These are phyloP conservation scores for Drosophila tripunctata DNA, from an alignment of 2,888 invertebrate species.

Conservation along the genomic window DNA sequence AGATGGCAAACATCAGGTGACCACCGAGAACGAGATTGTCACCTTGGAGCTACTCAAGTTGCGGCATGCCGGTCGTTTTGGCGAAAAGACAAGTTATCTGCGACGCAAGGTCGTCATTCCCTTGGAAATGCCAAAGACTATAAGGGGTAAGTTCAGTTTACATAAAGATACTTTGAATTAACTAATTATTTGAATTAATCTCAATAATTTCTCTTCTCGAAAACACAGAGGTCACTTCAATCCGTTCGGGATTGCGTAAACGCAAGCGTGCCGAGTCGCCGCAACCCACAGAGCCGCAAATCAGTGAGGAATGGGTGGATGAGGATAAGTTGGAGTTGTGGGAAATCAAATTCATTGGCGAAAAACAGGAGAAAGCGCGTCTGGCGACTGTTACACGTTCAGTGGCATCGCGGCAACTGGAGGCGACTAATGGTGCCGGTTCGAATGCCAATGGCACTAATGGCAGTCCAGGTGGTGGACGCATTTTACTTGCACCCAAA, in stretches of 20 bases:
- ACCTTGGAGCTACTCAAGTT: slow-evolving; percentile 95
- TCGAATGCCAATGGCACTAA: slow-evolving; percentile 63
- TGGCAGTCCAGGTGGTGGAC: slow-evolving; percentile 64
- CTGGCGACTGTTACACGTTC: slow-evolving; percentile 85
- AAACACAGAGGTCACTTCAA: slow-evolving; percentile 95
- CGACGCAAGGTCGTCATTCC: slow-evolving; percentile 97
- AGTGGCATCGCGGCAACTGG: slow-evolving; percentile 90
- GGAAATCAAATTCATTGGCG: slow-evolving; percentile 97
- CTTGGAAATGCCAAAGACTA: slow-evolving; percentile 95
- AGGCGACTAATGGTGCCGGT: slow-evolving; percentile 84
- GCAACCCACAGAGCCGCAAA: slow-evolving; percentile 96
- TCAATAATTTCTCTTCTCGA: background rate
- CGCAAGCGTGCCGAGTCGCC: slow-evolving; percentile 97
- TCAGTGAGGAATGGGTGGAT: slow-evolving; percentile 97
- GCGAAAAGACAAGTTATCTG: slow-evolving; percentile 95
- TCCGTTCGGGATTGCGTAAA: slow-evolving; percentile 96
- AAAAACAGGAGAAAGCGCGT: slow-evolving; percentile 88
- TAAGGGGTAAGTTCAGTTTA: slow-evolving; percentile 87
- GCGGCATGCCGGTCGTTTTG: slow-evolving; percentile 93
- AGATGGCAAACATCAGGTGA: slow-evolving; percentile 95
- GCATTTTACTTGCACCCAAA: slow-evolving; percentile 85
- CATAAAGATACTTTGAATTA: no score
- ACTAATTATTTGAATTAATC: background rate
- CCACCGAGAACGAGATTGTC: slow-evolving; percentile 97
- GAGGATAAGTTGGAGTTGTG: slow-evolving; percentile 97